phyloP scores from a whole-genome alignment of 2,113 vertebrate genomes.

The Calidris pygmaea region DNA sequence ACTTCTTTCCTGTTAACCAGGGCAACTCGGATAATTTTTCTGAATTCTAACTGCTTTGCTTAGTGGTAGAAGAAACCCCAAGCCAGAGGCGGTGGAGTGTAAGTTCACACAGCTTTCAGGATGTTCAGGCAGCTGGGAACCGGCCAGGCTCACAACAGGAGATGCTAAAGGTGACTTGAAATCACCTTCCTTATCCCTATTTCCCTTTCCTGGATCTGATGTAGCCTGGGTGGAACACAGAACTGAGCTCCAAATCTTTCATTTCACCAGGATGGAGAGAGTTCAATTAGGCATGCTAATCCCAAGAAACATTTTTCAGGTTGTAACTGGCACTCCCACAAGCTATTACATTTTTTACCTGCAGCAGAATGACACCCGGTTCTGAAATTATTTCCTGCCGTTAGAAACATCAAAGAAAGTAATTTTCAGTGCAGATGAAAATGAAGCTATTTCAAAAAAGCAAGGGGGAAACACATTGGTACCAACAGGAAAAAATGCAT shows the following conservation, averaged over 20 bases:
- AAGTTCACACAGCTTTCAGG: background rate
- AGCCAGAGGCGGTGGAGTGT: background rate
- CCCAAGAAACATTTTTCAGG: slow-evolving; percentile 41
- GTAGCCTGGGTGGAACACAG: background rate
- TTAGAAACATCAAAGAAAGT: slow-evolving; percentile 54
- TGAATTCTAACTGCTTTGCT: background rate
- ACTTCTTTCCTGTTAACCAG: background rate
- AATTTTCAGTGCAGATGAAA: slow-evolving; percentile 9
- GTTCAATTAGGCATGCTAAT: slow-evolving; percentile 3
- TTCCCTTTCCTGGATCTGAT: slow-evolving; percentile 35
- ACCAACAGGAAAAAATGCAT: slow-evolving; percentile 11
- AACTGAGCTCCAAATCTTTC: background rate
- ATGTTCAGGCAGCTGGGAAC: background rate
- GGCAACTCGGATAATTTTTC: background rate
- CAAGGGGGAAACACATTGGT: slow-evolving; percentile 17
- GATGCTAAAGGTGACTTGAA: slow-evolving; percentile 27
- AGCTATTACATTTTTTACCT: slow-evolving; percentile 44
- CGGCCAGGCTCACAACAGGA: background rate
- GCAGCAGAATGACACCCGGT: slow-evolving; percentile 20
- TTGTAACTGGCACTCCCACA: slow-evolving; percentile 2
- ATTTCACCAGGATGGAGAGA: background rate
- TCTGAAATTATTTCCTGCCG: slow-evolving; percentile 51
- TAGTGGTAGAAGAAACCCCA: background rate
- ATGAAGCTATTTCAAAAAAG: background rate
- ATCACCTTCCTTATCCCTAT: background rate